These are phyloP conservation scores for Neoaliturus tenellus DNA, from an alignment of 2,888 invertebrate species.

Conservation along the genomic window DNA sequence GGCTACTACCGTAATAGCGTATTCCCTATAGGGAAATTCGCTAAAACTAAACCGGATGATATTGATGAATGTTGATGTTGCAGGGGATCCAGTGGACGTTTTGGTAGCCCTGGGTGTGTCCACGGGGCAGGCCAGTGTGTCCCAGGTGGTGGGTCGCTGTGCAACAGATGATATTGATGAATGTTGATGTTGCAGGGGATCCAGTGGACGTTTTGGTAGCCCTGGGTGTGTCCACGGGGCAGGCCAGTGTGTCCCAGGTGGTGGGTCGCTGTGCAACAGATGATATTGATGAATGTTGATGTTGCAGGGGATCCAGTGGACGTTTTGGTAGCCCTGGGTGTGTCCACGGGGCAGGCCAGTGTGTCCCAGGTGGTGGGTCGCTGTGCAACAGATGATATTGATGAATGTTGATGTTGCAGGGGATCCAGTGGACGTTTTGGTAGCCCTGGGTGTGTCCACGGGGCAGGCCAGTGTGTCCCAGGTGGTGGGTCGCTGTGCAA, in stretches of 20 bases:
- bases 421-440: constrained; percentile 64
- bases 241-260: constrained; percentile 79
- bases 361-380: constrained; percentile 80
- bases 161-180: too few relatives aligned
- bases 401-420: constrained; percentile 27
- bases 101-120: constrained; percentile 74
- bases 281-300: too few relatives aligned
- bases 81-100: constrained; percentile 39
- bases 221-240: constrained; percentile 74
- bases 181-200: constrained; percentile 16
- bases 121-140: constrained; percentile 79
- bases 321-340: constrained; percentile 74
- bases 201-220: constrained; percentile 70
- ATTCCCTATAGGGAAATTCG: too few relatives aligned
- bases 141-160: constrained; percentile 79
- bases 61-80: too few relatives aligned
- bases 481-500: constrained; percentile 80
- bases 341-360: constrained; percentile 76
- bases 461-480: constrained; percentile 80
- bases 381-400: too few relatives aligned
- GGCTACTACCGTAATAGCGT: too few relatives aligned
- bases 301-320: constrained; percentile 35
- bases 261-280: constrained; percentile 82
- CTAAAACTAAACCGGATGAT: too few relatives aligned
- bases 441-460: constrained; percentile 74